phyloP scores from a whole-genome alignment of 2,888 invertebrate species.

The Laspeyria flexula region DNA sequence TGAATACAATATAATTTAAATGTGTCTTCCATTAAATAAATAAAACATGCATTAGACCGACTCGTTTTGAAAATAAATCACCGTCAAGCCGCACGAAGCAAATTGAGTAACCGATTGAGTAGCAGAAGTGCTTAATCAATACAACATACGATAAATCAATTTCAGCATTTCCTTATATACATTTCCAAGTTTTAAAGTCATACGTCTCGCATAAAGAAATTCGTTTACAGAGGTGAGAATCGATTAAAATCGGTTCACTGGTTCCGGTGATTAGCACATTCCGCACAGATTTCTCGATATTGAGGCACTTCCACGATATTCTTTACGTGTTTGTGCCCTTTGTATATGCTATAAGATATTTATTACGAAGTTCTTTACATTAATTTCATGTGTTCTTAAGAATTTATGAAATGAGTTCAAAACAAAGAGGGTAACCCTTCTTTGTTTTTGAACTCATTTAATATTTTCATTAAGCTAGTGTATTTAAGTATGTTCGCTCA shows the following conservation, averaged over 20 bases:
- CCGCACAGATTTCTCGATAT: slow-evolving; percentile 32
- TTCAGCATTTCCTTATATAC: slow-evolving; percentile 9
- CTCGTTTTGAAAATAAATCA: slow-evolving; percentile 28
- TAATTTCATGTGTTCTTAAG: too few relatives aligned
- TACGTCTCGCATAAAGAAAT: slow-evolving; percentile 26
- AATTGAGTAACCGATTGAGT: slow-evolving; percentile 18
- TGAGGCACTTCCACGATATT: slow-evolving; percentile 21
- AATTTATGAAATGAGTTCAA: too few relatives aligned
- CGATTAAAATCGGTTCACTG: slow-evolving; percentile 43
- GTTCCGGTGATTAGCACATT: slow-evolving; percentile 32
- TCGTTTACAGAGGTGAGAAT: slow-evolving; percentile 15
- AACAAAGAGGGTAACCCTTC: too few relatives aligned
- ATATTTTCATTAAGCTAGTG: too few relatives aligned
- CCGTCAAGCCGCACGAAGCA: slow-evolving; percentile 11
- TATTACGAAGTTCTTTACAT: background rate
- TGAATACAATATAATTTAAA: too few relatives aligned
- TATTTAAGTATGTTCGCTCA: too few relatives aligned
- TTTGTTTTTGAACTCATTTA: too few relatives aligned
- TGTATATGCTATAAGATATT: background rate
- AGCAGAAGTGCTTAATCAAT: slow-evolving; percentile 16
- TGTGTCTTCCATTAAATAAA: slow-evolving; percentile 2
- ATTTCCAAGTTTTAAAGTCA: slow-evolving; percentile 30
- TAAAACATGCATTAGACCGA: slow-evolving; percentile 4
- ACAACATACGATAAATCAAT: slow-evolving; percentile 13
- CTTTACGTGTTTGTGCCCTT: slow-evolving; percentile 10